phyloP scores from a whole-genome alignment of 2,113 vertebrate genomes.

The Meriones unguiculatus region DNA sequence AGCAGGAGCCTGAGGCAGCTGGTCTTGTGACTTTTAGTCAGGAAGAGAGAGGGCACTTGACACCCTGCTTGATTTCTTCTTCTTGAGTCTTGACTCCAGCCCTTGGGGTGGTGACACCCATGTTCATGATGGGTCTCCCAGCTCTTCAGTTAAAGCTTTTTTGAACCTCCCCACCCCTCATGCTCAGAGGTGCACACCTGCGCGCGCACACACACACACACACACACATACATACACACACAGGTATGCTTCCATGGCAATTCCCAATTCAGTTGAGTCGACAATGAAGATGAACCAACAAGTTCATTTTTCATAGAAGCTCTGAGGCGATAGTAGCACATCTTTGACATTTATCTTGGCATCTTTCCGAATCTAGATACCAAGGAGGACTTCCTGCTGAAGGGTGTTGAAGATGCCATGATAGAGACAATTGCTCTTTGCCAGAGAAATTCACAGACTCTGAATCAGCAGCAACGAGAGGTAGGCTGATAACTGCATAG shows the following conservation, averaged over 20 bases:
- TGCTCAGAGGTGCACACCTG: too few relatives aligned
- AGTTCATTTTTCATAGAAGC: constrained; percentile 10
- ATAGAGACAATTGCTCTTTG: constrained; percentile 93
- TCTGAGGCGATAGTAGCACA: constrained; percentile 12
- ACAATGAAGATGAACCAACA: not conserved
- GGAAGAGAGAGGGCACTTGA: not conserved
- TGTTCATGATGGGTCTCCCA: not conserved
- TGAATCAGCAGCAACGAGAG: constrained; percentile 95
- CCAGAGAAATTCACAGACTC: constrained; percentile 92
- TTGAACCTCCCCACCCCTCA: not conserved
- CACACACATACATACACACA: not conserved
- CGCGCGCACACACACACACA: not conserved
- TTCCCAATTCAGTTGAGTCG: not conserved
- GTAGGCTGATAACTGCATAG: constrained; percentile 83
- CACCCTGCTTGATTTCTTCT: not conserved
- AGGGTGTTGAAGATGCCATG: constrained; percentile 88
- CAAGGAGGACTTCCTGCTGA: constrained; percentile 80
- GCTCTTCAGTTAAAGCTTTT: not conserved
- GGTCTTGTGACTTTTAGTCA: not conserved
- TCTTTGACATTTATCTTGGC: not conserved
- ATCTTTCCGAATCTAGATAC: constrained; percentile 71
- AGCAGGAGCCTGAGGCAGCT: not conserved
- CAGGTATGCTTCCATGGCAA: not conserved
- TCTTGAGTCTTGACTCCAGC: not conserved
- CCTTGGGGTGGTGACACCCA: not conserved